Evolutionary conservation across 2,888 invertebrate species (phyloP).

Genomic region (Ectropis crepuscularia): DNA sequence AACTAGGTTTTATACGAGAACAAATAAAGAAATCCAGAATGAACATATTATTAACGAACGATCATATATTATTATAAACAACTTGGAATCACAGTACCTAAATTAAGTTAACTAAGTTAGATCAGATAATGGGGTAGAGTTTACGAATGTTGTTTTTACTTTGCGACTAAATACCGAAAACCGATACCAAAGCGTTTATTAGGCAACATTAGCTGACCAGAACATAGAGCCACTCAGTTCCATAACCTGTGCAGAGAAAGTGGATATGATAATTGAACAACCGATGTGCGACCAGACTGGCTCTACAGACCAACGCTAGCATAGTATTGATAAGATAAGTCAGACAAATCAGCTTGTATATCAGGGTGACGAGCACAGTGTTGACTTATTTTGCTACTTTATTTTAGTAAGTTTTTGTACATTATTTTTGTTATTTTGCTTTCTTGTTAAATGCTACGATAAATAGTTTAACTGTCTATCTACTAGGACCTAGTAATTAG

Average conservation of each 20-base stretch:
- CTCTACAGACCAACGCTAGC: slow-evolving; percentile 39
- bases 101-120: background rate
- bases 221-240: slow-evolving; percentile 33
- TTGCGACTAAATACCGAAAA: slow-evolving; percentile 2
- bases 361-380: background rate
- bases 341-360: background rate
- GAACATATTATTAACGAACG: too few species aligned
- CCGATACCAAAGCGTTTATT: slow-evolving; percentile 12
- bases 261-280: slow-evolving; percentile 82
- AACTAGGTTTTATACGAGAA: too few species aligned
- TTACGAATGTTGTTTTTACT: background rate
- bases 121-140: background rate
- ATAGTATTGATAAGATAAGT: slow-evolving; percentile 52
- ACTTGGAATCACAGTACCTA: too few species aligned
- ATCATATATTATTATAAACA: too few species aligned
- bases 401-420: too few species aligned
- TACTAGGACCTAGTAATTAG: too few species aligned
- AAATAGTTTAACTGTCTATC: too few species aligned
- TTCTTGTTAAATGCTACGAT: too few species aligned
- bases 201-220: slow-evolving; percentile 32
- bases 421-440: too few species aligned
- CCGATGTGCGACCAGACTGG: slow-evolving; percentile 69
- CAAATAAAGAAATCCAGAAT: too few species aligned
- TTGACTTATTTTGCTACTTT: too few species aligned
- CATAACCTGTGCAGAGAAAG: slow-evolving; percentile 73